phyloP scores from a whole-genome alignment of 2,113 vertebrate genomes.

The Carassius auratus region DNA sequence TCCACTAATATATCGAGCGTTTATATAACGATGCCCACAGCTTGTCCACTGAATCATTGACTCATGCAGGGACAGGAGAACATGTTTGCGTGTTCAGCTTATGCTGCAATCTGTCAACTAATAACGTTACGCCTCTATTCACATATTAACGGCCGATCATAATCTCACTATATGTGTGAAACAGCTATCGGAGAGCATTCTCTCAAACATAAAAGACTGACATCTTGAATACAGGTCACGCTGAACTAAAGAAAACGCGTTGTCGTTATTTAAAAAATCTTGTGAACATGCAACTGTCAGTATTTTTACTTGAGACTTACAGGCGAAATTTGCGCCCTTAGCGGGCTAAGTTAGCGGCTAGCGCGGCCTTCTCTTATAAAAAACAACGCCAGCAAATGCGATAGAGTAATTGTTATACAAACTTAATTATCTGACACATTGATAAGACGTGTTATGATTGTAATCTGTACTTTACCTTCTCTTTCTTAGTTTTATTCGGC shows the following conservation, averaged over 20 bases:
- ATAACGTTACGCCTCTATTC: conserved; percentile 10
- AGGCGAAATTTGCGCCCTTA: conserved; percentile 14
- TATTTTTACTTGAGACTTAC: conserved; percentile 10
- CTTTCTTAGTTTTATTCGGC: conserved; percentile 81
- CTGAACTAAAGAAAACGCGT: background rate
- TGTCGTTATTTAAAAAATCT: too few species aligned
- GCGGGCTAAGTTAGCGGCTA: conserved; percentile 21
- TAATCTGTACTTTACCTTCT: conserved; percentile 69
- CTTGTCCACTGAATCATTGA: conserved; percentile 15
- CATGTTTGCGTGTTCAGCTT: conserved; percentile 12
- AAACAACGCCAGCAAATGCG: background rate
- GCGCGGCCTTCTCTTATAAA: conserved; percentile 30
- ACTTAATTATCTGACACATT: background rate
- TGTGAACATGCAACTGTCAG: background rate
- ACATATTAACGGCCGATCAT: conserved; percentile 17
- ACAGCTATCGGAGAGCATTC: background rate
- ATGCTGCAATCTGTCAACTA: conserved; percentile 34
- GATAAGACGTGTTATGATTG: background rate
- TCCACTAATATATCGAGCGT: conserved; percentile 29
- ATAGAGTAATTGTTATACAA: background rate
- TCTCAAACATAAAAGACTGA: too few species aligned
- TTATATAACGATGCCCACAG: background rate
- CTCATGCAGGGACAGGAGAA: conserved; percentile 33
- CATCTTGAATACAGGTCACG: background rate
- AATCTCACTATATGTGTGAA: conserved; percentile 15